phyloP scores from a whole-genome alignment of 2,113 vertebrate genomes.

The Xiphophorus couchianus region DNA sequence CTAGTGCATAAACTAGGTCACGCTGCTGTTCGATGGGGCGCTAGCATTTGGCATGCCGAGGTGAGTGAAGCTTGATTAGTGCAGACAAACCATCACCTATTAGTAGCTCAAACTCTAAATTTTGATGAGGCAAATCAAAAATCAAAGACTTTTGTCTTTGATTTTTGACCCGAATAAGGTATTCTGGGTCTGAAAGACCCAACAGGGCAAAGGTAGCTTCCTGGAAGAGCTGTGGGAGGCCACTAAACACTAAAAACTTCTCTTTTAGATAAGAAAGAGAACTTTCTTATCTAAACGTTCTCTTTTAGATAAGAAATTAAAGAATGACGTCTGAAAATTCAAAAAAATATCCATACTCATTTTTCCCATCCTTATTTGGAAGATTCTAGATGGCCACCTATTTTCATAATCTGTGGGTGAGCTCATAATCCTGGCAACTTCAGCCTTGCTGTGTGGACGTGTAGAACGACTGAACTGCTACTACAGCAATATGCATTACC shows the following conservation, averaged over 20 bases:
- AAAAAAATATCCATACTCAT: background rate
- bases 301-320: background rate
- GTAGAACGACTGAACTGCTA: background rate
- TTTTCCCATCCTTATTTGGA: background rate
- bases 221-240: too few species aligned
- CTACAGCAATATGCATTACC: background rate
- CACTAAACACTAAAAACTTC: too few species aligned
- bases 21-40: too few species aligned
- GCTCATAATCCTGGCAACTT: background rate
- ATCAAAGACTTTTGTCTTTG: background rate
- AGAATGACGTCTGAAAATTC: background rate
- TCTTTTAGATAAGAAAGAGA: too few species aligned
- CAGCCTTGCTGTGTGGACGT: background rate
- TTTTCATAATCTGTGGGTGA: too few species aligned
- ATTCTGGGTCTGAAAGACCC: too few species aligned
- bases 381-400: too few species aligned
- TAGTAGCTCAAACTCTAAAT: background rate
- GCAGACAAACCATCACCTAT: background rate
- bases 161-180: too few species aligned
- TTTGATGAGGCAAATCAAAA: background rate
- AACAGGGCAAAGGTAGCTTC: too few species aligned
- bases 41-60: background rate
- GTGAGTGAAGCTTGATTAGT: background rate
- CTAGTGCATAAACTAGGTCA: too few species aligned
- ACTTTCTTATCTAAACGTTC: too few species aligned